Evolutionary conservation across 2,888 invertebrate genomes (phyloP), one percentile per base, ranked within the genome.

Genomic region (Thymelicus sylvestris): DNA sequence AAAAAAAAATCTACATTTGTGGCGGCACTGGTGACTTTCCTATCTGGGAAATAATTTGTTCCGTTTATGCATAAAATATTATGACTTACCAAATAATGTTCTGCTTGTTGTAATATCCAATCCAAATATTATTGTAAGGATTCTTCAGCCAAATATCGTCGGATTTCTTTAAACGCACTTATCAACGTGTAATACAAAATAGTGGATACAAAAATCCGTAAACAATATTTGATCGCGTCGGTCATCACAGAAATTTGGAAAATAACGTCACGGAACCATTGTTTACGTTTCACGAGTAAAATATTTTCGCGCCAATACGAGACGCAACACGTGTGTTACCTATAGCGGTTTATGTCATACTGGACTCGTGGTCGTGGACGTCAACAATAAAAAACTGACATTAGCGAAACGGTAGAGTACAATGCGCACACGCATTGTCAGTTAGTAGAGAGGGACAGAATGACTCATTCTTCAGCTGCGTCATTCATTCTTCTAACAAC

Each of bases 401-500:
- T 80, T 52, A 80, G 80, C 78, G 72, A 78, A 74, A 80, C 85
- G 82, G 86, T 86, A 85, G 83, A 84, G 80, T 86, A 87, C 84
- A 87, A 88, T 90, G 91, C 91, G 88, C 86, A 75, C 74, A 85
- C 91, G 91, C 91, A 83, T 85, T 87, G 86, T 86, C 57, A 47
- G 63, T 71, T 48, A 31, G 73, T 75, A 81, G 83, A 86, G 82
- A 83, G 85, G 83, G 81, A 85, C 79, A 74, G 80, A 79, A 78
- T 92, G 91, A 91, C 81, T 91, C 91, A 91, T 86, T 86, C 81
- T 82, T 78, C 81, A 86, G 89, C 70, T 19, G 70, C 65, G 70
- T 70, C 70, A 70, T 70, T 70, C 65, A 70, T 61, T 12, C 39
- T 47, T 63, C 48, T 38, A 13, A 44, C 65, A 59, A 69, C 64